Percentiles rank a stretch among this genome's conserved stretches.
These are phyloP conservation scores for Lasius platythorax DNA, from an alignment of 2,888 invertebrate genomes.

Conservation along the genomic window DNA sequence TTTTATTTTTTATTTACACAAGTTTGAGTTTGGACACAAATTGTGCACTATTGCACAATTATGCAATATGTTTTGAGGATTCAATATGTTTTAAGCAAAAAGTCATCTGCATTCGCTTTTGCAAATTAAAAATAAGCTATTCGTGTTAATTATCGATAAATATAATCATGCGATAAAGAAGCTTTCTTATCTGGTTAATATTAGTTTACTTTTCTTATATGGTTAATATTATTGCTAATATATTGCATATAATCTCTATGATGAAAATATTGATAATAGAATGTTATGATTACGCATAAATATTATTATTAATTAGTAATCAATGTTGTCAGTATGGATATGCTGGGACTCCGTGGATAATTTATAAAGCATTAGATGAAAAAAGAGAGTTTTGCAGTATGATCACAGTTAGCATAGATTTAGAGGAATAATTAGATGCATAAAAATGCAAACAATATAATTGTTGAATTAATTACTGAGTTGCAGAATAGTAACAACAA, in stretches of 20 bases:
- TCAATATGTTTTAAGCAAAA: constrained; percentile 14
- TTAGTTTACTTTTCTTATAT: neutral
- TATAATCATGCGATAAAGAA: neutral
- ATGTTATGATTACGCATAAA: neutral
- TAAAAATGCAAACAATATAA: constrained; percentile 1
- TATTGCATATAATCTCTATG: neutral
- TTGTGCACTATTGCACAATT: neutral
- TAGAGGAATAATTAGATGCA: neutral
- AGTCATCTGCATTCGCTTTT: neutral
- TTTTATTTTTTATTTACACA: neutral
- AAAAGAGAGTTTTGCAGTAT: neutral
- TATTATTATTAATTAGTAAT: neutral
- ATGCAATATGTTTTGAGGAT: neutral
- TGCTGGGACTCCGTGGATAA: neutral
- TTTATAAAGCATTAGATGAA: neutral
- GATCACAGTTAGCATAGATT: neutral
- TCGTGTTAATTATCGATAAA: neutral
- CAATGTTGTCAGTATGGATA: neutral
- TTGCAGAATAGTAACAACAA: neutral
- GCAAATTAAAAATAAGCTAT: constrained; percentile 2
- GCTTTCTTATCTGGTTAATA: neutral
- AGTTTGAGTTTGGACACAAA: neutral
- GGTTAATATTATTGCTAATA: neutral
- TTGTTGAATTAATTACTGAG: neutral
- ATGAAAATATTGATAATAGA: neutral